These are phyloP conservation scores for Patiria pectinifera DNA, from an alignment of 53 echinoderm and acorn worm genomes.

Conservation along the genomic window DNA sequence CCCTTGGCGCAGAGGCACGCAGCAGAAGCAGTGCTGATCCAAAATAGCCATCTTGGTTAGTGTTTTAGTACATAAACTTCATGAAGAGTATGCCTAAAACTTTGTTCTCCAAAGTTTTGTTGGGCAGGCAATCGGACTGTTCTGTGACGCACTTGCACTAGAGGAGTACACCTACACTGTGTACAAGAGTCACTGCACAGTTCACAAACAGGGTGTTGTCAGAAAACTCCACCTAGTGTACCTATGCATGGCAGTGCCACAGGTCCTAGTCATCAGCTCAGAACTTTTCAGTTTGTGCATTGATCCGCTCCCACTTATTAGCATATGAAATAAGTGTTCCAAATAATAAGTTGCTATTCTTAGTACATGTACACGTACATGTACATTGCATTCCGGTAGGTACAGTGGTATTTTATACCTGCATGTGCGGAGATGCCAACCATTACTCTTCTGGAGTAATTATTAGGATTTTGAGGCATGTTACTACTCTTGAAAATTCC, in stretches of 20 bases:
- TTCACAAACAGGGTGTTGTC: constrained; percentile 24
- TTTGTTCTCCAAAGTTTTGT: background rate
- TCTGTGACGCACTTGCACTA: background rate
- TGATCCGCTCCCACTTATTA: constrained; percentile 1
- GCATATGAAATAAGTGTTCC: constrained; percentile 33
- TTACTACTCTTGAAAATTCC: no score
- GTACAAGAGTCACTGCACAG: background rate
- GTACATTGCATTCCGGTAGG: background rate
- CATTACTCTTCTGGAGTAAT: no score
- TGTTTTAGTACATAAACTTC: background rate
- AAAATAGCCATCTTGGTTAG: constrained; percentile 68
- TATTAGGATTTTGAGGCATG: no score
- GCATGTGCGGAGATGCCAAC: no score
- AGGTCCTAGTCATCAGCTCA: background rate
- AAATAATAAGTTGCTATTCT: background rate
- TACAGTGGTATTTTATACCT: no score
- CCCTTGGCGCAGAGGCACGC: constrained; percentile 75
- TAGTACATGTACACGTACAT: background rate
- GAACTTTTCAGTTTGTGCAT: constrained; percentile 34
- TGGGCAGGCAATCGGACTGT: background rate
- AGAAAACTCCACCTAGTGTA: constrained; percentile 26
- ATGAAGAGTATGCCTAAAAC: background rate
- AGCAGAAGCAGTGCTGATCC: constrained; percentile 83
- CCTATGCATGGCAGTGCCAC: background rate
- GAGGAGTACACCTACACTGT: background rate